These are phyloP conservation scores for Rynchops niger DNA, from an alignment of 2,113 vertebrate species.

Conservation along the genomic window DNA sequence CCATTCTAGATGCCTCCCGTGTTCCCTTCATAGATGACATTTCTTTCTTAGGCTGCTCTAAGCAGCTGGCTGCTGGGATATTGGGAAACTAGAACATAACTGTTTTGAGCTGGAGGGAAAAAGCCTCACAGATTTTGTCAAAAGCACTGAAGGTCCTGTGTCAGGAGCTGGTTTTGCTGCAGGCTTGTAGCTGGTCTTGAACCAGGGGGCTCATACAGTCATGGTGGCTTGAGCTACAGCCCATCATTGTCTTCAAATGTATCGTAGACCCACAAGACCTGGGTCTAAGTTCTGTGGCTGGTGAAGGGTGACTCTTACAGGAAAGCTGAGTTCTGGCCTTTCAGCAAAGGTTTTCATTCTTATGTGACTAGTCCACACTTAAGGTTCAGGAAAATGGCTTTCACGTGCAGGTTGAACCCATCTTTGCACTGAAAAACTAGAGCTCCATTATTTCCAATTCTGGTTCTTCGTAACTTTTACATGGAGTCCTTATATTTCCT, in stretches of 20 bases:
- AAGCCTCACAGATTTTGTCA: not conserved
- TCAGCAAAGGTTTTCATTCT: not conserved
- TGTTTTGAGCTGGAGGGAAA: not conserved
- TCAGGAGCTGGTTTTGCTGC: not conserved
- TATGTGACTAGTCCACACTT: not conserved
- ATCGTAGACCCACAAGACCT: not conserved
- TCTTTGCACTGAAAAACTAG: not conserved
- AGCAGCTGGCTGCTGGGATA: not conserved
- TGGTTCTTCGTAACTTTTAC: not conserved
- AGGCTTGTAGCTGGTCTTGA: not conserved
- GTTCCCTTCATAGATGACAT: not conserved
- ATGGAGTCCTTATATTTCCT: not conserved
- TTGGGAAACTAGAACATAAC: not conserved
- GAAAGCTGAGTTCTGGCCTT: not conserved
- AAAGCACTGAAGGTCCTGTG: not conserved
- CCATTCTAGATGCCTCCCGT: not conserved
- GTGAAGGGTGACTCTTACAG: not conserved
- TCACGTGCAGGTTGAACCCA: not conserved
- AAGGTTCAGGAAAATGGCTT: not conserved
- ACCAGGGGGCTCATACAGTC: not conserved
- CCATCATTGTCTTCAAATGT: not conserved
- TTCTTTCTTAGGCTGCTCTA: not conserved
- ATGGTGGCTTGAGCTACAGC: not conserved
- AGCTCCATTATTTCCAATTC: not conserved
- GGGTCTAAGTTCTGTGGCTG: not conserved